Evolutionary conservation across 53 echinoderm and acorn worm genomes (phyloP), one percentile per base, ranked within the genome.

Genomic region (Paracentrotus lividus): DNA sequence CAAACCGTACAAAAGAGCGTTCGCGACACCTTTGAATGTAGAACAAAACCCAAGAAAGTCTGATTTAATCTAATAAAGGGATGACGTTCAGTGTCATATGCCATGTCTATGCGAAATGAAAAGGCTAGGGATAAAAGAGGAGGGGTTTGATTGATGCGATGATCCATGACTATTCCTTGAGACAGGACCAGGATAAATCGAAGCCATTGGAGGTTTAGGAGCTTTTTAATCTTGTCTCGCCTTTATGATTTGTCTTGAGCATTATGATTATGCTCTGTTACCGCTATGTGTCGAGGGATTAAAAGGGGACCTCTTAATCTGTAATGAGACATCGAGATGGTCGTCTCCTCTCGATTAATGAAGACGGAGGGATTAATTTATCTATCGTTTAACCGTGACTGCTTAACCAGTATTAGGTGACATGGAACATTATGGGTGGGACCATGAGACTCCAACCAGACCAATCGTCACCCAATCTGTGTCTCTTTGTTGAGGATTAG

Each of bases 61-160:
- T 45, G 33, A 26, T 81, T 12, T 27, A n/a, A 18, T 5, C n/a
- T 45, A 47, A 47, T 81, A 81, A n/a, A 24, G 27, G 5, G 56
- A 86, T 86, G 55, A 86, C 53, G 26, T 86, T 86, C 86, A 86
- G 21, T 18, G 21, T 53, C 56, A 86, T 86, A 34, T 86, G 86
- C 29, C 34, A 31, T 56, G 86, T 86, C 86, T 86, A 54, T 86
- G 36, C 1, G 81, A 81, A 81, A 81, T 81, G 14, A 81, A 81
- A 81, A 81, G 81, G 26, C 81, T 47, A 24, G 12, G 81, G 14
- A 81, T 13, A 47, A 18, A 47, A 8, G 24, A 47, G 27, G 47
- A 47, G 9, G 8, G 44, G 81, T 14, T 47, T 81, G n/a, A 81
- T 81, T 16, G 81, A 81, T 81, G 5, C 81, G 81, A 9, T 9